These are phyloP conservation scores for Jordanella pulchra DNA, from an alignment of 2,797 vertebrate species.

Conservation along the genomic window DNA sequence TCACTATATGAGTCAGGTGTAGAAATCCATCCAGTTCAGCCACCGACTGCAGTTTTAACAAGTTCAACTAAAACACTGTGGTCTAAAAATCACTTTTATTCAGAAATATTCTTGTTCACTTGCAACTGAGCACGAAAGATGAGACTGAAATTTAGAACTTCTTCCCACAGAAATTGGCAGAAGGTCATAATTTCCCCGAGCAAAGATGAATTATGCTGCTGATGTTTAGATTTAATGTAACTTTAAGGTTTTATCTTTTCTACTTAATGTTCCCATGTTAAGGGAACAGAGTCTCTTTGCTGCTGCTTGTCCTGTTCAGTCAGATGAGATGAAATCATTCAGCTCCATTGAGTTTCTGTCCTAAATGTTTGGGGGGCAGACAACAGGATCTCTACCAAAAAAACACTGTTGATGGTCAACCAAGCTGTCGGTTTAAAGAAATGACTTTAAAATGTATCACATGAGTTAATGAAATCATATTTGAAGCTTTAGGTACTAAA, in stretches of 20 bases:
- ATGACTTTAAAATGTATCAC: constrained; percentile 1
- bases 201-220: constrained; percentile 1
- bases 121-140: constrained; percentile 4
- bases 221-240: constrained; percentile 6
- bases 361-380: not conserved
- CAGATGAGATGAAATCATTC: not conserved
- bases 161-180: not conserved
- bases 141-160: not conserved
- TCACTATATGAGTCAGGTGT: constrained; percentile 86
- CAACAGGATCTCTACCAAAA: constrained; percentile 7
- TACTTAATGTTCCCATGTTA: not conserved
- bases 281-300: not conserved
- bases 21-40: constrained; percentile 35
- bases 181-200: not conserved
- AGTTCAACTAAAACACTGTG: constrained; percentile 23
- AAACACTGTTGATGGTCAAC: constrained; percentile 2
- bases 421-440: constrained; percentile 23
- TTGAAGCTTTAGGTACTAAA: not conserved
- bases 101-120: not conserved
- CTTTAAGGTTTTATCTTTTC: constrained; percentile 3
- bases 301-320: not conserved
- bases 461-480: not conserved
- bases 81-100: constrained; percentile 7
- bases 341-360: not conserved
- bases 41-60: constrained; percentile 18